Evolutionary conservation across 2,888 invertebrate species (phyloP).

Genomic region (Nemurella pictetii): DNA sequence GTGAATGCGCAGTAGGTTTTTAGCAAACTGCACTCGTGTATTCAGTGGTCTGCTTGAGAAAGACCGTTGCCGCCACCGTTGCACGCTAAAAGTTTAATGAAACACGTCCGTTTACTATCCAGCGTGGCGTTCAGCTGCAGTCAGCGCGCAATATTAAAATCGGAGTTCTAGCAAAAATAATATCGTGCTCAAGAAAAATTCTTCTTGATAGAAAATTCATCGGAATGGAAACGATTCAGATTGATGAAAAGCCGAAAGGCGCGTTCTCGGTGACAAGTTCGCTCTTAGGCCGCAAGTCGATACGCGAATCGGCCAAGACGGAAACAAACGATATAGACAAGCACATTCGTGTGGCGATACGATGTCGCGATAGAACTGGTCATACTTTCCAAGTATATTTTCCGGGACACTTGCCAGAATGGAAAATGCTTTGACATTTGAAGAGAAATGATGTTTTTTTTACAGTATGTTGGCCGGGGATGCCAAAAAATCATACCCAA

Average conservation of each 20-base stretch:
- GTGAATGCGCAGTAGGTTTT: background rate
- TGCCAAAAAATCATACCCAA: conserved; percentile 27
- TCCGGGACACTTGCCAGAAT: conserved; percentile 22
- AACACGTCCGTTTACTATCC: background rate
- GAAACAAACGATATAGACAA: background rate
- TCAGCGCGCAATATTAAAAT: background rate
- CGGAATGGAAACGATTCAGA: background rate
- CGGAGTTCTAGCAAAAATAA: background rate
- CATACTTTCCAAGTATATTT: conserved; percentile 16
- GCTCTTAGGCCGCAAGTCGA: background rate
- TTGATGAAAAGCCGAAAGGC: background rate
- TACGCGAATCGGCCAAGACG: background rate
- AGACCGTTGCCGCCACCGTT: background rate
- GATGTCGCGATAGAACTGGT: conserved; percentile 3
- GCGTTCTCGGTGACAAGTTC: background rate
- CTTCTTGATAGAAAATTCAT: background rate
- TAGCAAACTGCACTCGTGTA: background rate
- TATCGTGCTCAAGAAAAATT: background rate
- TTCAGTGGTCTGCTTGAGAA: too few relatives aligned
- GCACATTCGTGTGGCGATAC: background rate
- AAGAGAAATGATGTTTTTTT: conserved; percentile 26
- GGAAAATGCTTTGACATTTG: conserved; percentile 11
- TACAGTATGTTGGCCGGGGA: conserved; percentile 22
- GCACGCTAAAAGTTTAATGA: background rate
- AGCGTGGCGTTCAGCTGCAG: background rate